Conservation (phyloP, 2,888 invertebrate species). For the Eurois occulta region DNA sequence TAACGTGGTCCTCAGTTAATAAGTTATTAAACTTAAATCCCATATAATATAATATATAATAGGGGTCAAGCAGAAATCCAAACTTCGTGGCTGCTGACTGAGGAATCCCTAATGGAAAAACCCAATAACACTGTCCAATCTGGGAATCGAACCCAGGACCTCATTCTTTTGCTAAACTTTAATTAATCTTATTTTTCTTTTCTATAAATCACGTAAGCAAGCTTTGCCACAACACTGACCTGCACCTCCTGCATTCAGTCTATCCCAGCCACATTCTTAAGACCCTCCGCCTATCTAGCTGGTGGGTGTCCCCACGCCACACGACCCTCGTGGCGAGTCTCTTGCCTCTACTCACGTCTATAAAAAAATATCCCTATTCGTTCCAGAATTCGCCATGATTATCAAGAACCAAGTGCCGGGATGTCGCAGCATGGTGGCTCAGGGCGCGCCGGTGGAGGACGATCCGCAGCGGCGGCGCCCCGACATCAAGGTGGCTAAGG, state of each 20-base stretch:
- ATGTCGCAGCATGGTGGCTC: slow-evolving; percentile 95
- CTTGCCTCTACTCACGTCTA: too few species aligned
- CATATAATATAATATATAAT: too few species aligned
- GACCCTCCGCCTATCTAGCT: not conserved
- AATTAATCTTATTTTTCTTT: too few species aligned
- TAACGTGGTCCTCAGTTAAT: too few species aligned
- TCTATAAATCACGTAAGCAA: too few species aligned
- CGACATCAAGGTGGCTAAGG: slow-evolving; percentile 97
- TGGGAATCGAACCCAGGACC: not conserved
- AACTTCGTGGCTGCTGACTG: not conserved
- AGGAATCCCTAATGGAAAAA: not conserved
- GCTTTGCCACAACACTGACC: not conserved
- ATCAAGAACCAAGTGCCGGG: slow-evolving; percentile 95
- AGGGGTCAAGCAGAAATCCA: not conserved
- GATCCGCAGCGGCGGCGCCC: slow-evolving; percentile 99
- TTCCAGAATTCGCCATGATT: slow-evolving; percentile 95
- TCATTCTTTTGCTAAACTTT: too few species aligned
- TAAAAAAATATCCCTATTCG: not conserved
- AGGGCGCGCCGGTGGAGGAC: slow-evolving; percentile 97
- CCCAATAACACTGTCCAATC: not conserved
- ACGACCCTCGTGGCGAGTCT: not conserved
- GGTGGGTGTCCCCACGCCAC: not conserved
- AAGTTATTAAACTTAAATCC: too few species aligned
- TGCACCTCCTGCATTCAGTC: not conserved
- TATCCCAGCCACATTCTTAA: not conserved